These are phyloP conservation scores for Lytechinus variegatus DNA, from an alignment of 35 echinoderm and acorn worm species.

Conservation along the genomic window DNA sequence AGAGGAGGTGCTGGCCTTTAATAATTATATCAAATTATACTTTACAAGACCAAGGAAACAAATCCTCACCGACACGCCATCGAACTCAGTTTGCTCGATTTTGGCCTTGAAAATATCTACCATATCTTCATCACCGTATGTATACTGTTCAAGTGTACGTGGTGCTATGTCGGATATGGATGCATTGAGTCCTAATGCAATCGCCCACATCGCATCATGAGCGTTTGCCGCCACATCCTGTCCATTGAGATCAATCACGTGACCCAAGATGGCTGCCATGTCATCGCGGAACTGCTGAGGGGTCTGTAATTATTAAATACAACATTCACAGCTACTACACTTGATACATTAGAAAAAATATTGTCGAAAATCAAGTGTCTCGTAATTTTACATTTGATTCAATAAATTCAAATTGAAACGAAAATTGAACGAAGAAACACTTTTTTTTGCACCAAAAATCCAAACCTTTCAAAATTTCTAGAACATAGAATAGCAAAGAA, in stretches of 20 bases:
- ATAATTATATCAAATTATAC: not conserved
- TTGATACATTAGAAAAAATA: too few species aligned
- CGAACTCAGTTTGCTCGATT: conserved; percentile 24
- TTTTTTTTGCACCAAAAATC: too few species aligned
- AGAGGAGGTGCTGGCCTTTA: too few species aligned
- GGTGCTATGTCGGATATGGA: not conserved
- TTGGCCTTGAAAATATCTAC: conserved; percentile 24
- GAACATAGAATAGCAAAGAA: too few species aligned
- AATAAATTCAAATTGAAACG: too few species aligned
- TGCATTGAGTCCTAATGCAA: conserved; percentile 42
- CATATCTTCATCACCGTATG: conserved; percentile 40
- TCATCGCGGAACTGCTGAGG: conserved; percentile 8
- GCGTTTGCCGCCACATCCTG: conserved; percentile 31
- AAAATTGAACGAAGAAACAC: too few species aligned
- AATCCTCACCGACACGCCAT: conserved; percentile 64
- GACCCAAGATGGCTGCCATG: conserved; percentile 30
- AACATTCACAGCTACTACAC: too few species aligned
- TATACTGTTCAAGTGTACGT: conserved; percentile 39
- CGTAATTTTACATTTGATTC: too few species aligned
- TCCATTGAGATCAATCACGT: not conserved
- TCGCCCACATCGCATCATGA: conserved; percentile 60
- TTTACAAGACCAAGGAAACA: not conserved
- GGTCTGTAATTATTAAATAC: not conserved
- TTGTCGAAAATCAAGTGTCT: too few species aligned
- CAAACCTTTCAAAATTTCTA: too few species aligned